phyloP scores from a whole-genome alignment of 2,113 vertebrate species.

The Corydoras maculifer region DNA sequence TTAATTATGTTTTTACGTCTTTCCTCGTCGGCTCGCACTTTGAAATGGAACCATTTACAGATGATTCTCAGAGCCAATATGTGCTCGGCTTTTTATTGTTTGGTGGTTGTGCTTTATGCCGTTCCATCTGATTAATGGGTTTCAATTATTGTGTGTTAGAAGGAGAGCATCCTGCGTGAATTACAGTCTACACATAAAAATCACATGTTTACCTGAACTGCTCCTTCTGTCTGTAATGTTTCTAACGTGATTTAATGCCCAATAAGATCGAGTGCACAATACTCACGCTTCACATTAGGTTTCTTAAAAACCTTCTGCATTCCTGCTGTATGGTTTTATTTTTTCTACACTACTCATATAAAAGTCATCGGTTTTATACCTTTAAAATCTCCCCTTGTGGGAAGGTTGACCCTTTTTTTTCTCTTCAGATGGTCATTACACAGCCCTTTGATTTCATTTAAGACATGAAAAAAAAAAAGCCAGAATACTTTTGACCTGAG shows the following conservation, averaged over 20 bases:
- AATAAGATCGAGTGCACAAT: neutral
- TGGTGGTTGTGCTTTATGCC: neutral
- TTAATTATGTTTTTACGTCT: neutral
- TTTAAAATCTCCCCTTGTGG: no score
- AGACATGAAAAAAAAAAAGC: neutral
- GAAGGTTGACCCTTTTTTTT: no score
- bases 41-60: constrained; percentile 6
- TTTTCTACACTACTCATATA: neutral
- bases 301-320: no score
- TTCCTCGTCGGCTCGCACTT: neutral
- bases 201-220: neutral
- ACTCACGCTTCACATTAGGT: constrained; percentile 5
- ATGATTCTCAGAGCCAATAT: constrained; percentile 3
- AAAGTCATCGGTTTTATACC: neutral
- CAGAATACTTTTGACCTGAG: neutral
- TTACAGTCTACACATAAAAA: constrained; percentile 9
- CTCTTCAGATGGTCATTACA: no score
- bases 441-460: neutral
- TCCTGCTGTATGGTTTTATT: no score
- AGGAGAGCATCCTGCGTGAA: neutral
- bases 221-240: neutral
- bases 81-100: neutral
- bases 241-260: neutral
- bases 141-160: constrained; percentile 1
- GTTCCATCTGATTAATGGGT: neutral